A percentile compares a stretch with the other conserved stretches of the same genome.
These are phyloP conservation scores for Thelohanellus kitauei DNA, from an alignment of 30 jellyfish, hydroid and myxozoan genomes.

Conservation along the genomic window DNA sequence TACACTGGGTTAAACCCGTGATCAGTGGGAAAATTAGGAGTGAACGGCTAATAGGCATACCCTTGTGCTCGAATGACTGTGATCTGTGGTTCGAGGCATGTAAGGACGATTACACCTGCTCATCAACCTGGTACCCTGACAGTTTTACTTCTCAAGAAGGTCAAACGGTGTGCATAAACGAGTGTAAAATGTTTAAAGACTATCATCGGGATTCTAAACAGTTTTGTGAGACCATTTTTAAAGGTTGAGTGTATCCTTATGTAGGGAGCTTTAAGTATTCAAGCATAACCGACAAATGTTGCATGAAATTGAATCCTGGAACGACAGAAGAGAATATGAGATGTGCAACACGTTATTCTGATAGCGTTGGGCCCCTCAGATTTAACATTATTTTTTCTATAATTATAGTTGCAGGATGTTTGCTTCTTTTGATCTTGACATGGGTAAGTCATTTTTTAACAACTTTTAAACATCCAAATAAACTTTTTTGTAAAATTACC, in stretches of 20 bases:
- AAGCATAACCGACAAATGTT: constrained; percentile 8
- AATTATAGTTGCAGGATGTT: too few species aligned
- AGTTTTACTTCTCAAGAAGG: constrained; percentile 16
- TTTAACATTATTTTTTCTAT: too few species aligned
- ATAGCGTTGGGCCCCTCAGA: too few species aligned
- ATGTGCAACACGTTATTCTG: too few species aligned
- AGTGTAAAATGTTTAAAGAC: constrained; percentile 43
- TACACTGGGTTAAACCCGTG: constrained; percentile 48
- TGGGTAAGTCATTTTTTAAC: too few species aligned
- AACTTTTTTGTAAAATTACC: too few species aligned
- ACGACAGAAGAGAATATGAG: too few species aligned
- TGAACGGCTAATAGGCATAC: constrained; percentile 30
- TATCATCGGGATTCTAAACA: constrained; percentile 18
- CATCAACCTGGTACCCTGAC: constrained; percentile 40
- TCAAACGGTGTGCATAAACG: constrained; percentile 45
- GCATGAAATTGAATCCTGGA: constrained; percentile 5
- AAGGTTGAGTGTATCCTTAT: constrained; percentile 19
- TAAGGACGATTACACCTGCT: constrained; percentile 40
- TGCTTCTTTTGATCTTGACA: too few species aligned
- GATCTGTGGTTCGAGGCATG: constrained; percentile 61
- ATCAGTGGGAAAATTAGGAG: constrained; percentile 19
- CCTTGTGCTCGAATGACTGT: constrained; percentile 48
- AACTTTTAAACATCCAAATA: too few species aligned
- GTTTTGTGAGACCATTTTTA: constrained; percentile 46
- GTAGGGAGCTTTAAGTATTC: constrained; percentile 21